phyloP scores from a whole-genome alignment of 2,113 vertebrate genomes.

The Fukomys damarensis region DNA sequence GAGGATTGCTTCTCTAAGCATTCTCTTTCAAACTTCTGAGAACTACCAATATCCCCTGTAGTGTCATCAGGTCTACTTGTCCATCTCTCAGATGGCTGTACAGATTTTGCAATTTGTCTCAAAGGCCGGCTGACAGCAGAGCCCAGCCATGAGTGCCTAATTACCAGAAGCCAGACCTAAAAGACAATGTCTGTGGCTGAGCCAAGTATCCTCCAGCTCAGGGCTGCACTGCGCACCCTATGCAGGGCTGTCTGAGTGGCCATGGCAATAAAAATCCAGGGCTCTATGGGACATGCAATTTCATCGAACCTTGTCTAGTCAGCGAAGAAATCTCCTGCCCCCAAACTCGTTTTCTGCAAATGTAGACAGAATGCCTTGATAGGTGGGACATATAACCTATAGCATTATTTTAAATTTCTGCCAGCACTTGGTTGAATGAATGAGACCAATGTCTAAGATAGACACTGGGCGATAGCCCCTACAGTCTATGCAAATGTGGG shows the following conservation, averaged over 20 bases:
- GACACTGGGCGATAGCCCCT: background rate
- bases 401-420: constrained; percentile 29
- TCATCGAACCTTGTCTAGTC: constrained; percentile 31
- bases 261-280: background rate
- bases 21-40: constrained; percentile 70
- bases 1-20: constrained; percentile 60
- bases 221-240: constrained; percentile 3
- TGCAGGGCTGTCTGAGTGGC: constrained; percentile 49
- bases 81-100: constrained; percentile 68
- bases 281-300: constrained; percentile 47
- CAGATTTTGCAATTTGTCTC: constrained; percentile 79
- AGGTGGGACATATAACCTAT: background rate
- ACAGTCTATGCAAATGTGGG: background rate
- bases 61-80: constrained; percentile 69
- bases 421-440: background rate
- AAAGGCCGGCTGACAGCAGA: constrained; percentile 63
- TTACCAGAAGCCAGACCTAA: constrained; percentile 69
- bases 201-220: constrained; percentile 56
- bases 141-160: constrained; percentile 66
- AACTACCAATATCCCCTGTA: constrained; percentile 76
- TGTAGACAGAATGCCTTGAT: background rate
- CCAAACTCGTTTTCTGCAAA: constrained; percentile 36
- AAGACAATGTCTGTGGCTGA: constrained; percentile 50
- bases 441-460: background rate
- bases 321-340: background rate